Percentiles rank a stretch among this genome's conserved stretches.
Conservation (phyloP, 1,140 invertebrate species). For the Neodiprion virginianus region DNA sequence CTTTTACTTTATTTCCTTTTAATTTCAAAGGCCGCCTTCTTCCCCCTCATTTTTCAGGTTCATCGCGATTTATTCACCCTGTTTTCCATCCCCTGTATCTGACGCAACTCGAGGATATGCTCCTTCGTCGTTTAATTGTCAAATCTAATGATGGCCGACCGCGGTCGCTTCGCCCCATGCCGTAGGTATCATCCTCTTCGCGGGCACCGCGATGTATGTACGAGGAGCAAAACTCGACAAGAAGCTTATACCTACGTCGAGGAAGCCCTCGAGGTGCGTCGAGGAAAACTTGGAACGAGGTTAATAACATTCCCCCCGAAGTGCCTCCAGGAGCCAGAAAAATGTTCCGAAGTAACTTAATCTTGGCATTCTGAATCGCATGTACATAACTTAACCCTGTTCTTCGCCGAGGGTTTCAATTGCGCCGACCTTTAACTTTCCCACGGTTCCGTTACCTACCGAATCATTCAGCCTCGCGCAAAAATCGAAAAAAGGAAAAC, state of each 20-base stretch:
- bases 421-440: too few relatives aligned
- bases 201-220: too few relatives aligned
- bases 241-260: not conserved
- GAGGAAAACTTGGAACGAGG: not conserved
- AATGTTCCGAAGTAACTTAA: not conserved
- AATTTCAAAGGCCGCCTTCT: not conserved
- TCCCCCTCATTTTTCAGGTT: not conserved
- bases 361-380: too few relatives aligned
- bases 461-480: too few relatives aligned
- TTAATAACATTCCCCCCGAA: not conserved
- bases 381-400: too few relatives aligned
- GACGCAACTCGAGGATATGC: too few relatives aligned
- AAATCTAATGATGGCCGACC: not conserved
- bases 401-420: too few relatives aligned
- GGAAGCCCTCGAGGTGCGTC: not conserved
- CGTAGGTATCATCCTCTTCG: too few relatives aligned
- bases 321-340: not conserved
- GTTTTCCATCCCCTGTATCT: too few relatives aligned
- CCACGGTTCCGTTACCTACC: too few relatives aligned
- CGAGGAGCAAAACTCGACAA: not conserved
- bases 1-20: not conserved
- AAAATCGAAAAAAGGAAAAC: too few relatives aligned
- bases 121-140: not conserved
- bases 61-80: too few relatives aligned
- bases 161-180: not conserved